Conservation (phyloP, 2,888 invertebrate genomes). For the Melinopterus prodromus region DNA sequence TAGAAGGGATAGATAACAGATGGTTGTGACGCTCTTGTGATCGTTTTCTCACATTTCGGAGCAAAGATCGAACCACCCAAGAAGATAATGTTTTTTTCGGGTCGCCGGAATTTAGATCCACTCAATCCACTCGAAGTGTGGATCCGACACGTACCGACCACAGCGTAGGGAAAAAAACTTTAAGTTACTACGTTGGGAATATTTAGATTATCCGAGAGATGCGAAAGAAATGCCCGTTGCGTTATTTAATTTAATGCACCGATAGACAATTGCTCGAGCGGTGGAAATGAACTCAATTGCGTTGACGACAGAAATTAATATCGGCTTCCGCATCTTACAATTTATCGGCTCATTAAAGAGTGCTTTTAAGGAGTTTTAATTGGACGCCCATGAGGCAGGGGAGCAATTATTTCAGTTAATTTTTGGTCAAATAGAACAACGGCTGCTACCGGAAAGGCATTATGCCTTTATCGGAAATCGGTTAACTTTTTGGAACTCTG, state of each 20-base stretch:
- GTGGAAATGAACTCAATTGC: not conserved
- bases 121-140: slow-evolving; percentile 4
- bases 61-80: slow-evolving; percentile 4
- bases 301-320: not conserved
- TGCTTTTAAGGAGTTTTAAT: not conserved
- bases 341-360: not conserved
- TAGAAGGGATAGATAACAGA: not conserved
- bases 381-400: not conserved
- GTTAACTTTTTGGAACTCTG: not conserved
- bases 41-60: not conserved
- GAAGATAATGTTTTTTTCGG: not conserved
- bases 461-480: not conserved
- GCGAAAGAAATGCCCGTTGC: not conserved
- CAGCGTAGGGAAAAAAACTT: not conserved
- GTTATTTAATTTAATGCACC: not conserved
- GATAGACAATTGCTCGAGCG: not conserved
- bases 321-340: slow-evolving; percentile 4
- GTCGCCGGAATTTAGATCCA: not conserved
- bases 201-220: not conserved
- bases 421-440: slow-evolving; percentile 4
- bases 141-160: not conserved
- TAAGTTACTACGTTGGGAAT: not conserved
- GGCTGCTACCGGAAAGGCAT: not conserved
- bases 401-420: slow-evolving; percentile 4
- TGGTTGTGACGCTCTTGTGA: not conserved